Evolutionary conservation across 2,888 invertebrate genomes (phyloP).

Genomic region (Hydrotaea cyrtoneurina): DNA sequence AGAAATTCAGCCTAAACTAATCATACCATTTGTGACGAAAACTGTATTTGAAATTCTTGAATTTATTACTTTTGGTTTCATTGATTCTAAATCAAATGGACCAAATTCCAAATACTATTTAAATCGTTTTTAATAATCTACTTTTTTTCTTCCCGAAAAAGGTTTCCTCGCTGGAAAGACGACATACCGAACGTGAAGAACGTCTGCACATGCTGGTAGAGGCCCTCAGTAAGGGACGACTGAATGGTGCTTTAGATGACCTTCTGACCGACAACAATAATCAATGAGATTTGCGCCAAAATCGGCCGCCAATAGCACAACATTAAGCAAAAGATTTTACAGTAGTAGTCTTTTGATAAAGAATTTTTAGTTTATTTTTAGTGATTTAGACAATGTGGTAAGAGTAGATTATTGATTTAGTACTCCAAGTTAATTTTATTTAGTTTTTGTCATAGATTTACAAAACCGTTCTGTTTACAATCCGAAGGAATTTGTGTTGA

Average conservation of each 20-base stretch:
- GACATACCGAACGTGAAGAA: slow-evolving; percentile 81
- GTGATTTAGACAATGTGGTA: slow-evolving; percentile 21
- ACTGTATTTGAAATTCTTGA: too few species aligned
- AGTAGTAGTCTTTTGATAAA: slow-evolving; percentile 7
- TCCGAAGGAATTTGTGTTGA: slow-evolving; percentile 8
- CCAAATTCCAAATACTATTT: too few species aligned
- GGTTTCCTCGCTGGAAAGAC: slow-evolving; percentile 80
- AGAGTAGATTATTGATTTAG: not conserved
- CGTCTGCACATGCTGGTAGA: slow-evolving; percentile 80
- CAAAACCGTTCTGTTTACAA: not conserved
- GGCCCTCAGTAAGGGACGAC: slow-evolving; percentile 80
- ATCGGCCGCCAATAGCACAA: slow-evolving; percentile 46
- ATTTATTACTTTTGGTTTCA: too few species aligned
- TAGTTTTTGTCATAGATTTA: slow-evolving; percentile 6
- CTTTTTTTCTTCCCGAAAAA: slow-evolving; percentile 55
- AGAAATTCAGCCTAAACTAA: too few species aligned
- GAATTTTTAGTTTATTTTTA: not conserved
- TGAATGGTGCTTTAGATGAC: slow-evolving; percentile 79
- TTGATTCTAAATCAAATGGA: too few species aligned
- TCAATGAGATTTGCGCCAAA: slow-evolving; percentile 70
- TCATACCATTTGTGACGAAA: too few species aligned
- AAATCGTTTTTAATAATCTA: too few species aligned
- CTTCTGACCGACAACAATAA: slow-evolving; percentile 78
- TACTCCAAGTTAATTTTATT: not conserved
- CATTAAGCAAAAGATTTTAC: slow-evolving; percentile 41